Conservation (phyloP, 2,113 vertebrate species). For the Jaculus jaculus region DNA sequence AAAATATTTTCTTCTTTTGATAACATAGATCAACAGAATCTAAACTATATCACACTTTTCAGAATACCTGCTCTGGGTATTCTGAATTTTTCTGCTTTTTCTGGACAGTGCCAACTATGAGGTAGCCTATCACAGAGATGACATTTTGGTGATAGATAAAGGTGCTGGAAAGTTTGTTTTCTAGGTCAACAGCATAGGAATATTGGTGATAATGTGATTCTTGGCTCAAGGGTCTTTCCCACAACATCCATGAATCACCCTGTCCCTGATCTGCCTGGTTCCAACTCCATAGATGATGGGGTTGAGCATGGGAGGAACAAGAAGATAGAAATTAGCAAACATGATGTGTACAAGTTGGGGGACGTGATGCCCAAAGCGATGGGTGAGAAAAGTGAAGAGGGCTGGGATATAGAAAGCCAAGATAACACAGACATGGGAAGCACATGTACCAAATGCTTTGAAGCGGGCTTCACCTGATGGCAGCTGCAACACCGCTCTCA, state of each 20-base stretch:
- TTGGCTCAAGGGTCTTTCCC: conserved; percentile 7
- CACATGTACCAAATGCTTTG: conserved; percentile 71
- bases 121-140: not conserved
- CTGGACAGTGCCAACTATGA: not conserved
- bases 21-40: not conserved
- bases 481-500: conserved; percentile 54
- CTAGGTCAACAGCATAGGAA: not conserved
- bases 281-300: conserved; percentile 75
- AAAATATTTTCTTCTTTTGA: not conserved
- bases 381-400: conserved; percentile 62
- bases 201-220: too few species aligned
- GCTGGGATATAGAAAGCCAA: conserved; percentile 63
- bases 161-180: not conserved
- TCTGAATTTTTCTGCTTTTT: not conserved
- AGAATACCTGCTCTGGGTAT: not conserved
- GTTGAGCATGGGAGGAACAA: conserved; percentile 75
- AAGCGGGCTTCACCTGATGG: conserved; percentile 1
- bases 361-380: conserved; percentile 65
- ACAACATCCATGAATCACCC: conserved; percentile 21
- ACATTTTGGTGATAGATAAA: not conserved
- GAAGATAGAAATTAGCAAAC: conserved; percentile 74
- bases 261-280: conserved; percentile 74
- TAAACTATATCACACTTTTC: not conserved
- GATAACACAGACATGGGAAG: conserved; percentile 62
- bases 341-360: conserved; percentile 37